Conservation (phyloP, 2,113 vertebrate genomes). For the Mesocricetus auratus region DNA sequence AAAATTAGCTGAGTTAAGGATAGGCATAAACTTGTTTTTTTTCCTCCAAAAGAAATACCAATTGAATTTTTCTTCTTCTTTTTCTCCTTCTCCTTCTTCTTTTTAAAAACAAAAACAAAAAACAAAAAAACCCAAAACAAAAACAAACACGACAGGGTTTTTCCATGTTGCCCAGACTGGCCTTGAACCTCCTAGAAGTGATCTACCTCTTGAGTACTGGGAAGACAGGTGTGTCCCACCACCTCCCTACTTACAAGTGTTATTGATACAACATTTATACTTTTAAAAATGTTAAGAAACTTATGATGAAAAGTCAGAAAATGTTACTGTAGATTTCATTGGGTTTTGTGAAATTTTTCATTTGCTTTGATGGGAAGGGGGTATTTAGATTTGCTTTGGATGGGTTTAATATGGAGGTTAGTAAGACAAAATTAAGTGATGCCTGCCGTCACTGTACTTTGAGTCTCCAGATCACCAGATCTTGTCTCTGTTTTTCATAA, state of each 20-base stretch:
- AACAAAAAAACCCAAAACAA: too few species aligned
- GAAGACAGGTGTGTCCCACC: not conserved
- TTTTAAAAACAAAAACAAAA: not conserved
- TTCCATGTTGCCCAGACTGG: not conserved
- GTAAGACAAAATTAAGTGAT: slow-evolving; percentile 39
- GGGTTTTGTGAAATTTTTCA: slow-evolving; percentile 43
- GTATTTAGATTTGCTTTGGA: slow-evolving; percentile 47
- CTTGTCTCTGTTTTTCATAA: slow-evolving; percentile 28
- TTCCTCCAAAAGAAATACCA: not conserved
- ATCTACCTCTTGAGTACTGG: not conserved
- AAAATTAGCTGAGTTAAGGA: slow-evolving; percentile 49
- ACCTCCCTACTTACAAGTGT: not conserved
- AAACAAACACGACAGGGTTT: not conserved
- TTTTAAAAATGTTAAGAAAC: slow-evolving; percentile 48
- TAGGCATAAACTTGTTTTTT: slow-evolving; percentile 8
- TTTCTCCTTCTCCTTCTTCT: not conserved
- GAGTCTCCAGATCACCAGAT: not conserved
- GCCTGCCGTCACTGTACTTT: not conserved
- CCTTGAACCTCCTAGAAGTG: not conserved
- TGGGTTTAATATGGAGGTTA: slow-evolving; percentile 23
- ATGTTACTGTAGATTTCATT: slow-evolving; percentile 32
- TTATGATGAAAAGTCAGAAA: slow-evolving; percentile 29
- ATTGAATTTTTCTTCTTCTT: not conserved
- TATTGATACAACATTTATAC: slow-evolving; percentile 51
- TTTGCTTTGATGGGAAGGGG: slow-evolving; percentile 60